Percentiles rank a stretch among this genome's conserved stretches.
Evolutionary conservation across 2,797 vertebrate genomes (phyloP).

Genomic region (Spondyliosoma cantharus): DNA sequence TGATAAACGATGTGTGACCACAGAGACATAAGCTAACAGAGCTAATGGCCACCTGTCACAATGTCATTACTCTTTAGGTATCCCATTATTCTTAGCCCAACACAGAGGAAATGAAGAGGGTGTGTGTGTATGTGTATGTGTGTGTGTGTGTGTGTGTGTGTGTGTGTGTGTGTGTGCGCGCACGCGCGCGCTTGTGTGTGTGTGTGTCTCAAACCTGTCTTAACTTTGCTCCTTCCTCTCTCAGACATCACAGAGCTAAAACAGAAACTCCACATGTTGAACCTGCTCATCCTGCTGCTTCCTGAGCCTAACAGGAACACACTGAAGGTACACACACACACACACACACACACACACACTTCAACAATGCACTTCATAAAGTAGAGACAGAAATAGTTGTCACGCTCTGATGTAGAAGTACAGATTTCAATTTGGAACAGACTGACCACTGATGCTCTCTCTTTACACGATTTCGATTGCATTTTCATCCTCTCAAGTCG

Average conservation of each 20-base stretch:
- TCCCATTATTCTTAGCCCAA: constrained; percentile 67
- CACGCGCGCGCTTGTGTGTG: constrained; percentile 18
- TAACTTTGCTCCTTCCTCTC: constrained; percentile 38
- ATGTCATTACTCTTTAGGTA: constrained; percentile 74
- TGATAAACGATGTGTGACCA: constrained; percentile 68
- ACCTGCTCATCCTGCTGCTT: constrained; percentile 90
- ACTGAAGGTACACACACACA: constrained; percentile 85
- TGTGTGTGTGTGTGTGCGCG: constrained; percentile 28
- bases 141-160: constrained; percentile 25
- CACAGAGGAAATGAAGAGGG: constrained; percentile 76
- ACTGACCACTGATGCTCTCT: background rate
- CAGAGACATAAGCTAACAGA: constrained; percentile 71
- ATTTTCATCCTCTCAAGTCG: background rate
- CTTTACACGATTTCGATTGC: background rate
- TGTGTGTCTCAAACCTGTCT: constrained; percentile 14
- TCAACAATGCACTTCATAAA: background rate
- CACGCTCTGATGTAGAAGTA: background rate
- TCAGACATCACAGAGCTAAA: constrained; percentile 90
- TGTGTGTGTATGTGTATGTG: constrained; percentile 25
- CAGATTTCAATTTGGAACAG: background rate
- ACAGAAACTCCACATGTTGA: constrained; percentile 91
- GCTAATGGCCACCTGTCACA: constrained; percentile 76
- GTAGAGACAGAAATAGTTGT: background rate
- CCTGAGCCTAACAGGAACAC: constrained; percentile 92
- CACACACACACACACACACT: background rate